phyloP scores from a whole-genome alignment of 2,113 vertebrate genomes.

The Maccullochella peelii region DNA sequence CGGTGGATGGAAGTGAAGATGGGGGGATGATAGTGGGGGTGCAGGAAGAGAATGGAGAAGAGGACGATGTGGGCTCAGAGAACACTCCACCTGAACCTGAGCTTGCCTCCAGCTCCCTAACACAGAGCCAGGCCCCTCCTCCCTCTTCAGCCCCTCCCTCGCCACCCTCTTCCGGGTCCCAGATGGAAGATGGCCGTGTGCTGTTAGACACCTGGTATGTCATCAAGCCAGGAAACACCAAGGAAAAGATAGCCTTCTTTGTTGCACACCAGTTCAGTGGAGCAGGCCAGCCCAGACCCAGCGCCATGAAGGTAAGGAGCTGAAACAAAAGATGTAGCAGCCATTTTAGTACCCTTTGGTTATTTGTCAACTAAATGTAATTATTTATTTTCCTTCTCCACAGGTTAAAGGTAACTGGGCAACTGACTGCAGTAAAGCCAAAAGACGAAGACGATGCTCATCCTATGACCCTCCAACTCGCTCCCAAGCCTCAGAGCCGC shows the following conservation, averaged over 20 bases:
- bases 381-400: background rate
- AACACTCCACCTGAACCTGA: constrained; percentile 86
- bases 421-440: constrained; percentile 92
- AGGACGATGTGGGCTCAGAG: constrained; percentile 84
- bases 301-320: constrained; percentile 89
- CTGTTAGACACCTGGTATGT: constrained; percentile 97
- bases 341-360: background rate
- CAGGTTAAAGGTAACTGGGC: constrained; percentile 94
- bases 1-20: constrained; percentile 65
- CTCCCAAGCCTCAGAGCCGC: constrained; percentile 67
- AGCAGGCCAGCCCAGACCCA: constrained; percentile 81
- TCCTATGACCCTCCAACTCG: constrained; percentile 87
- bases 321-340: background rate
- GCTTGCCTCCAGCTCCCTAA: constrained; percentile 41
- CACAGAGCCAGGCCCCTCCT: constrained; percentile 61
- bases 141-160: constrained; percentile 66
- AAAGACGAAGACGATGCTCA: constrained; percentile 91
- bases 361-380: background rate
- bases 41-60: constrained; percentile 68
- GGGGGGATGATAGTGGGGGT: constrained; percentile 67
- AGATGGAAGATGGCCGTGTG: constrained; percentile 91
- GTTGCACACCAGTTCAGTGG: constrained; percentile 94
- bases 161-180: constrained; percentile 66
- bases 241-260: constrained; percentile 97
- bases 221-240: constrained; percentile 97